These are phyloP conservation scores for Halichondria panicea DNA, from an alignment of 37 sponge, comb jelly and placozoan species.

Conservation along the genomic window DNA sequence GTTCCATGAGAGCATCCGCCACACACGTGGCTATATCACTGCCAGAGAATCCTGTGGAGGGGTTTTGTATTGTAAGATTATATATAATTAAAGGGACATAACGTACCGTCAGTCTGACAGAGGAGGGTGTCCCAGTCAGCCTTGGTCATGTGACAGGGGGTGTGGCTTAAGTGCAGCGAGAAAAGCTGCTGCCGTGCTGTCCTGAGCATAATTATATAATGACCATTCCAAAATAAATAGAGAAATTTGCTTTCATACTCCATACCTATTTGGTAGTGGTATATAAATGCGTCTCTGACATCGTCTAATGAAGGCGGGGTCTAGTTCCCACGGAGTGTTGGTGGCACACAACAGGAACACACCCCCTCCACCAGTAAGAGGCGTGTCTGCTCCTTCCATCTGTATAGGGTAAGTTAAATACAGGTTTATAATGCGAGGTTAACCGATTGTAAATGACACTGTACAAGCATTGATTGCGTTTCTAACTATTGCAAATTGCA, in stretches of 20 bases:
- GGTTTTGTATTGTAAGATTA: no score
- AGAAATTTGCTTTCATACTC: no score
- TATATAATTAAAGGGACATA: no score
- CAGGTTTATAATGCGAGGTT: no score
- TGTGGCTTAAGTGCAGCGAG: constrained; percentile 6
- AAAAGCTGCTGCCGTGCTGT: constrained; percentile 42
- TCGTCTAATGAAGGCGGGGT: constrained; percentile 81
- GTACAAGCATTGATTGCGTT: no score
- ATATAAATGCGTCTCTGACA: constrained; percentile 66
- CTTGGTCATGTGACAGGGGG: constrained; percentile 17
- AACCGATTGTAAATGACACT: no score
- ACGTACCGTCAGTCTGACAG: constrained; percentile 44
- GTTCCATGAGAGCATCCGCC: constrained; percentile 74
- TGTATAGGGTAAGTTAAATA: constrained; percentile 19
- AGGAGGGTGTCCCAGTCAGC: constrained; percentile 62
- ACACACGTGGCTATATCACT: constrained; percentile 76
- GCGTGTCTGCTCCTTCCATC: constrained; percentile 72
- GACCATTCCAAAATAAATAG: no score
- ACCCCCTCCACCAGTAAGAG: constrained; percentile 2
- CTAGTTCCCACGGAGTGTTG: constrained; percentile 94
- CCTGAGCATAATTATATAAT: no score
- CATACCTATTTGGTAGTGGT: constrained; percentile 34
- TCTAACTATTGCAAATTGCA: no score
- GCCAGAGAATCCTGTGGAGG: constrained; percentile 78
- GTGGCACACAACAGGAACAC: constrained; percentile 87